Evolutionary conservation across 2,113 vertebrate species (phyloP), one percentile per base, ranked within the genome.

Genomic region (Aplodontia rufa): DNA sequence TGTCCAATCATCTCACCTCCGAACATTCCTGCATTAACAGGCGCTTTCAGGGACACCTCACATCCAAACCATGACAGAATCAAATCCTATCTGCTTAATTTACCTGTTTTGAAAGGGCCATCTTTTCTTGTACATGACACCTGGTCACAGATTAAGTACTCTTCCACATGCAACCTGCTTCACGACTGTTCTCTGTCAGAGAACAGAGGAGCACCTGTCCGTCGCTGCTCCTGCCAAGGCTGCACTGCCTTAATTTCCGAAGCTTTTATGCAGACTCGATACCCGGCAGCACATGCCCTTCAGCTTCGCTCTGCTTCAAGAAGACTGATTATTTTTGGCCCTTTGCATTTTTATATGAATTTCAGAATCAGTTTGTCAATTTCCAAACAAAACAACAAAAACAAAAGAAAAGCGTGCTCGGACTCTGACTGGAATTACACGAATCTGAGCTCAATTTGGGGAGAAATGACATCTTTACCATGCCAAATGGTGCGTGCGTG

Each of bases 361-460:
- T 83, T 96, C 64, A 87, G 55, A 87, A 64, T 78, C 42, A 7
- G 16, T 68, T 62, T 81, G 35, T 80, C 75, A 37, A 75, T 35
- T 84, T 55, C 81, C 37, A 86, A 86, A 82, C 49, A 71, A 64
- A 83, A 75, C 42, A 51, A 68, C 47, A 47, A 81, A 35, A 87
- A 68, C 47, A 37, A 90, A 68, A 64, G 19, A 17, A 64, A 72
- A 85, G 37, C 28, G 19, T 75, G 26, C 53, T 79, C 30, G 51
- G 64, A 58, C 22, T 72, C 1, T 26, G 37, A 71, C 4, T 53
- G 28, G 32, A 90, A 58, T 84, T 1, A 47, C 35, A 47, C 0
- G 76, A 45, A 64, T 79, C 64, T 7, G 87, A 81, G 45, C 13
- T 80, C 51, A 14, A 4, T 24, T 2, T 35, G 45, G 26, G 8